Percentiles rank a stretch among this genome's conserved stretches.
phyloP scores from a whole-genome alignment of 2,113 vertebrate genomes.

The Crotalus viridis region DNA sequence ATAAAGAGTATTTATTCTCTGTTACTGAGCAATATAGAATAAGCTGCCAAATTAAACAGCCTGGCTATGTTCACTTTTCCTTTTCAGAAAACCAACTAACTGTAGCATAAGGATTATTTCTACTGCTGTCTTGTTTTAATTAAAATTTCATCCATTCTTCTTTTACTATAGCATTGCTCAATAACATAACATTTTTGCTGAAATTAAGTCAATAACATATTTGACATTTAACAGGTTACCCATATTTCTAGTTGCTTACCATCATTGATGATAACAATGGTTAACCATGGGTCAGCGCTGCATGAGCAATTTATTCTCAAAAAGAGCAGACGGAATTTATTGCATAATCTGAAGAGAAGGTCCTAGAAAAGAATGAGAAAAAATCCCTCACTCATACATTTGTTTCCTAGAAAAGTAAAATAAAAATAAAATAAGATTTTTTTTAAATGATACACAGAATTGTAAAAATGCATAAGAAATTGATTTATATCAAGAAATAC shows the following conservation, averaged over 20 bases:
- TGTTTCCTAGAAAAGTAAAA: not conserved
- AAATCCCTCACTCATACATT: not conserved
- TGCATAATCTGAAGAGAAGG: not conserved
- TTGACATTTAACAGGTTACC: not conserved
- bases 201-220: not conserved
- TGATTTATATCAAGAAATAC: not conserved
- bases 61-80: not conserved
- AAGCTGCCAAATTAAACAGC: not conserved
- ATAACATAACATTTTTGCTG: not conserved
- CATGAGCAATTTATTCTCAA: not conserved
- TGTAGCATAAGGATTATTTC: not conserved
- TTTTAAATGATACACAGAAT: not conserved
- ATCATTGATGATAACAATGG: not conserved
- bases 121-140: not conserved
- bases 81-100: not conserved
- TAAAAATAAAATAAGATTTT: not conserved
- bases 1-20: not conserved
- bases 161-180: not conserved
- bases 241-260: not conserved
- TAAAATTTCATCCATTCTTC: not conserved
- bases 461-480: not conserved
- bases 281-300: not conserved
- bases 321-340: not conserved
- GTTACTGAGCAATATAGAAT: not conserved
- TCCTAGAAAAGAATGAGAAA: not conserved